Base-by-base conservation (phyloP, 2,797 vertebrate species). In the Etheostoma perlongum region DNA sequence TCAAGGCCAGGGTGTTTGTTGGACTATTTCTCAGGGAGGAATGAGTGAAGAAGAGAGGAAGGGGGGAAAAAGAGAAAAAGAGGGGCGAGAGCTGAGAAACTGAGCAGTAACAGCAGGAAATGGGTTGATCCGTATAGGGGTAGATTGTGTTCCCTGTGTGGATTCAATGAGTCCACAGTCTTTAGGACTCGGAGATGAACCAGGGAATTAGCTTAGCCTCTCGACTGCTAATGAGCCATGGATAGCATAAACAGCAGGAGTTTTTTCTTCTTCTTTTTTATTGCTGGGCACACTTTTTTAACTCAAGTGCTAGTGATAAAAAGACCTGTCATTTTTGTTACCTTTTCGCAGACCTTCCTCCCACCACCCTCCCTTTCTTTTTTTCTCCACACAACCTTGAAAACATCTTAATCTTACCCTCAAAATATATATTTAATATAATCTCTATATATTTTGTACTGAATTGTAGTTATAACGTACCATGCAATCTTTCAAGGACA, bases 341-440 rank as follows among this genome's bases (percentile, higher is more conserved):
- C 80, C 78, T 72, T 71, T 57, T 72, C 67, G 59, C 46, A 6
- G 76, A 81, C 66, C 64, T 75, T 86, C 73, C 81, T 85, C 76
- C 85, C 65, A 3, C 63, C 74, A 67, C 69, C 67, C 66, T 84
- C 74, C 82, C 79, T 67, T 76, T 73, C 62, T 65, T 2, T 13
- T 13, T 30, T 61, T 36, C 67, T 64, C 48, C 85, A 82, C 66
- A 57, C 63, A 76, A 89, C 90, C 88, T 91, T 85, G 69, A 94
- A 93, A 92, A 91, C 82, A 90, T 76, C 18, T 78, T 84, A 76
- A 72, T 87, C 82, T 88, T 89, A 85, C 89, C 87, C 87, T 92
- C 89, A 93, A 94, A 95, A 94, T 94, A 95, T 91, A 93, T 93
- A 95, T 94, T 93, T 95, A 93, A 94, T 95, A 94, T 94, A 94